A percentile compares a stretch with the other conserved stretches of the same genome.
These are phyloP conservation scores for Peromyscus nudipes DNA, from an alignment of 2,797 vertebrate genomes.

Conservation along the genomic window DNA sequence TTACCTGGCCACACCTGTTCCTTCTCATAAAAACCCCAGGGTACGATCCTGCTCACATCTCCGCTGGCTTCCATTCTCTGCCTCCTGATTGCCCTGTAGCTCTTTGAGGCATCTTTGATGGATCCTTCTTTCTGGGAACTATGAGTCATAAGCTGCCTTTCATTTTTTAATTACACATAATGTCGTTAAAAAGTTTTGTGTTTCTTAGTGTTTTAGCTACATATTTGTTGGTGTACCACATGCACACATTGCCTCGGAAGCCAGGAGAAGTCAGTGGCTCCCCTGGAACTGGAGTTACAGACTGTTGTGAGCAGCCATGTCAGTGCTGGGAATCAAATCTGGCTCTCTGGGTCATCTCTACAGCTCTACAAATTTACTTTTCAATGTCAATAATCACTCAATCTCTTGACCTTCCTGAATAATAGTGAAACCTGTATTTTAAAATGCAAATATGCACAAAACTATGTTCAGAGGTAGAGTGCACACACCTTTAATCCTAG, in stretches of 20 bases:
- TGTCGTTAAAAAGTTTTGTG: neutral
- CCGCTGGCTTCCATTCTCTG: neutral
- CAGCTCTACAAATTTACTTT: neutral
- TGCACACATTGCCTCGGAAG: neutral
- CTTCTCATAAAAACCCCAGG: neutral
- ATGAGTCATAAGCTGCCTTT: neutral
- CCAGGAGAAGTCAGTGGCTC: neutral
- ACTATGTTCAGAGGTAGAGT: neutral
- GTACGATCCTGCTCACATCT: neutral
- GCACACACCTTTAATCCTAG: neutral
- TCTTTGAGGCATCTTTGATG: fast-evolving
- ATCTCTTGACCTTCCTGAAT: neutral
- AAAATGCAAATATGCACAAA: neutral
- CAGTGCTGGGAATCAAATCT: neutral
- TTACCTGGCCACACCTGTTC: neutral
- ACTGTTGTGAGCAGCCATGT: neutral
- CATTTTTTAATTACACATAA: neutral
- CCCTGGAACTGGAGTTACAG: neutral
- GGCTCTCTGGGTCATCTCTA: neutral
- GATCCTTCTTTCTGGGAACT: neutral
- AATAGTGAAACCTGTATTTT: neutral
- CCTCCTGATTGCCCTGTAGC: neutral
- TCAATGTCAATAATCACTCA: neutral
- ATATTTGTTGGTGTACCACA: neutral
- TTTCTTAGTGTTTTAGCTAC: neutral